Conservation (phyloP, 2,888 invertebrate species). For the Thereva nobilitata region DNA sequence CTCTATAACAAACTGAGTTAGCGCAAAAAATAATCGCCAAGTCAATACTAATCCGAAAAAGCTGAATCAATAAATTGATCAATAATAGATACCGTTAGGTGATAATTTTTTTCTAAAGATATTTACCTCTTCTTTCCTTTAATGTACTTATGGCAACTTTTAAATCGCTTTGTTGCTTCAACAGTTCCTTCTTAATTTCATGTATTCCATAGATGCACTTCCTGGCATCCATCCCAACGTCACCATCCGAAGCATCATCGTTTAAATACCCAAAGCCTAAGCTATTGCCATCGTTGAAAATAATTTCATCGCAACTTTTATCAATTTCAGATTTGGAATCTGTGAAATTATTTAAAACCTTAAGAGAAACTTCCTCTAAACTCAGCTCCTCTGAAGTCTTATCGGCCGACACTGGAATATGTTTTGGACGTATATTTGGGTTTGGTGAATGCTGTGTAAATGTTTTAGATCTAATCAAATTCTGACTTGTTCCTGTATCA, state of each 20-base stretch:
- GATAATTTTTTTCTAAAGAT: background rate
- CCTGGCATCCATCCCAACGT: slow-evolving; percentile 68
- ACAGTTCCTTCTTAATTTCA: slow-evolving; percentile 65
- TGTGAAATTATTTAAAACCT: slow-evolving; percentile 69
- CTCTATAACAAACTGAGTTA: too few relatives aligned
- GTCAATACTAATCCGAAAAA: too few relatives aligned
- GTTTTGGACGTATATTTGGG: slow-evolving; percentile 61
- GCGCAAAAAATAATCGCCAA: too few relatives aligned
- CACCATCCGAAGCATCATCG: slow-evolving; percentile 49
- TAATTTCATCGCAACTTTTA: slow-evolving; percentile 60
- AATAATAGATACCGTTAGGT: background rate
- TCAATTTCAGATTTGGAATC: slow-evolving; percentile 70
- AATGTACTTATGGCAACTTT: slow-evolving; percentile 56
- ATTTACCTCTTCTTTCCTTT: slow-evolving; percentile 57
- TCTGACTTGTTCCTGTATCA: slow-evolving; percentile 47
- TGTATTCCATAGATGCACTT: slow-evolving; percentile 67
- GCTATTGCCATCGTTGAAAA: slow-evolving; percentile 41
- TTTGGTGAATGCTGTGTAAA: slow-evolving; percentile 71
- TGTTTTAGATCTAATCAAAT: slow-evolving; percentile 65
- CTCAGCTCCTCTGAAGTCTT: slow-evolving; percentile 66
- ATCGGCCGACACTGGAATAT: slow-evolving; percentile 53
- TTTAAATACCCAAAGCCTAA: slow-evolving; percentile 53
- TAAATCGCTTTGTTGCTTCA: slow-evolving; percentile 67
- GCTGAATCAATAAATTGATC: too few relatives aligned
- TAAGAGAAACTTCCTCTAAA: slow-evolving; percentile 77